Conservation (phyloP, 2,888 invertebrate species). For the Ecliptopera silaceata region DNA sequence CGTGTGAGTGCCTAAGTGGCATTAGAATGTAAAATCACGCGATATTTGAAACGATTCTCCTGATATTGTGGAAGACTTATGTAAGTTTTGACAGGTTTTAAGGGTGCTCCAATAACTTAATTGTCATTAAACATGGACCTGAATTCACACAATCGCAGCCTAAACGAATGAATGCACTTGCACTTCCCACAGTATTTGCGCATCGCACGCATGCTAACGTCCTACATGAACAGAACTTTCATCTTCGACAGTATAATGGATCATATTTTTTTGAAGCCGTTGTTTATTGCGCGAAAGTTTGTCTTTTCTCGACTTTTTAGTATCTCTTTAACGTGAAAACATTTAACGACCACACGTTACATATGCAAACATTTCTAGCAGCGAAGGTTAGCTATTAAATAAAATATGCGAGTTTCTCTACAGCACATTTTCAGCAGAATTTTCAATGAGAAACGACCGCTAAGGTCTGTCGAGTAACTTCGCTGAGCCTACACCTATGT, state of each 20-base stretch:
- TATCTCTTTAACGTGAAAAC: conserved; percentile 11
- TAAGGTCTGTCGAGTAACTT: conserved; percentile 29
- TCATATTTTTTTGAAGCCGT: conserved; percentile 12
- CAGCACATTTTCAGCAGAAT: conserved; percentile 42
- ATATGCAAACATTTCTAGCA: conserved; percentile 17
- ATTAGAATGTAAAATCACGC: no score
- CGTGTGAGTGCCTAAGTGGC: background rate
- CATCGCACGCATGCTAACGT: conserved; percentile 42
- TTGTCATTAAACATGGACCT: no score
- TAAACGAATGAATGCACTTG: conserved; percentile 65
- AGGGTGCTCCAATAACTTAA: no score
- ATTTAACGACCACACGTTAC: conserved; percentile 16
- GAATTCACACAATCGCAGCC: conserved; percentile 7
- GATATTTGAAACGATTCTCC: no score
- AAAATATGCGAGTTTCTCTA: conserved; percentile 28
- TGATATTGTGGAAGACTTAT: no score
- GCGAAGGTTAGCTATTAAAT: conserved; percentile 23
- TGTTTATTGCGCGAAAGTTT: conserved; percentile 25
- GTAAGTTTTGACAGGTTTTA: no score
- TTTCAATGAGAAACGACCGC: conserved; percentile 37
- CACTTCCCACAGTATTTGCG: conserved; percentile 58
- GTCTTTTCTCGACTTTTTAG: conserved; percentile 5
- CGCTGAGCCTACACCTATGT: conserved; percentile 50
- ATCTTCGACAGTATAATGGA: conserved; percentile 23
- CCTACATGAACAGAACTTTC: conserved; percentile 33